These are phyloP conservation scores for Priocnemis perturbator DNA, from an alignment of 2,888 invertebrate species.

Conservation along the genomic window DNA sequence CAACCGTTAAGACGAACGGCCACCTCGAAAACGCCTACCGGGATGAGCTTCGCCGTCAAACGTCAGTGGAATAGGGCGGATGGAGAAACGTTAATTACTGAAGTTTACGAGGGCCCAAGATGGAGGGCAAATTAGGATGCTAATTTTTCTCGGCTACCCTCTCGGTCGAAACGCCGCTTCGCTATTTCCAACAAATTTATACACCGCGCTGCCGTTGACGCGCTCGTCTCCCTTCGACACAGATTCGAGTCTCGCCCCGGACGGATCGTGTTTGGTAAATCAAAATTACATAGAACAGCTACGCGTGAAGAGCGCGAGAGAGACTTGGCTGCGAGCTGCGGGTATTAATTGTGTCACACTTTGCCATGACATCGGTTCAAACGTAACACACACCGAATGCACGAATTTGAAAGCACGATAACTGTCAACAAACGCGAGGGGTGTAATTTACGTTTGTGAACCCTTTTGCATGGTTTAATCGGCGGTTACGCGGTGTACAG, in stretches of 20 bases:
- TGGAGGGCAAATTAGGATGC: conserved; percentile 67
- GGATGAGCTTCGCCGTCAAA: conserved; percentile 5
- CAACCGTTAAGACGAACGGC: conserved; percentile 16
- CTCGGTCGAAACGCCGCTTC: not conserved
- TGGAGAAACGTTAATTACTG: conserved; percentile 65
- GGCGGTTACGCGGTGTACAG: not conserved
- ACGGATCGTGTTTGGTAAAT: no score
- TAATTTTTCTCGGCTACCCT: conserved; percentile 61
- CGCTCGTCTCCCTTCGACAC: no score
- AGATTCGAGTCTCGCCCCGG: no score
- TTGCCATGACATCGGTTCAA: no score
- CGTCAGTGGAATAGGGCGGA: conserved; percentile 30
- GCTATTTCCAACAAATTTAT: not conserved
- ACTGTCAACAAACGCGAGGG: no score
- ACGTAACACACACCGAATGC: no score
- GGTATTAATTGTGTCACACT: no score
- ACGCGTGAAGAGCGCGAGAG: no score
- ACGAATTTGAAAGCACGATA: no score
- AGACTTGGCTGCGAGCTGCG: no score
- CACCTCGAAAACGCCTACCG: conserved; percentile 28
- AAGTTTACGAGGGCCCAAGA: conserved; percentile 67
- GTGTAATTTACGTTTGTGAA: not conserved
- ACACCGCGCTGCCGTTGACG: no score
- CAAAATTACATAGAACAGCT: no score
- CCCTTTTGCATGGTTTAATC: conserved; percentile 3